Evolutionary conservation across 2,797 vertebrate species (phyloP), one percentile per base, ranked within the genome.

Genomic region (Lithobates sylvaticus): DNA sequence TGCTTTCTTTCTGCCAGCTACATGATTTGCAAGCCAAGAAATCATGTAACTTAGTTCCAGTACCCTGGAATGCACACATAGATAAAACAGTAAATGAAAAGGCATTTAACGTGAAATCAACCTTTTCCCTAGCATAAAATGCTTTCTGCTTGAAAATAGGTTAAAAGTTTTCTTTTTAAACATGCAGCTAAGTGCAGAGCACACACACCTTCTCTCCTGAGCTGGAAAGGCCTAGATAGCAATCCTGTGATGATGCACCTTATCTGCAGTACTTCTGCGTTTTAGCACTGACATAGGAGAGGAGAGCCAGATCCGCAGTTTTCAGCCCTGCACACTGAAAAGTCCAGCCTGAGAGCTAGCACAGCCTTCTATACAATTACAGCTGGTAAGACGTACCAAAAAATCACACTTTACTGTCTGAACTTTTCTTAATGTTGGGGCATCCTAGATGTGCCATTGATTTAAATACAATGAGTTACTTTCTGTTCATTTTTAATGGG

Each of bases 401-500:
- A n/a, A 67, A 34, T 26, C 32, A 26, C 29, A 74, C 54, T 44
- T 47, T 23, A 39, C 39, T 39, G 39, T 39, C 39, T 10, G 44
- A 68, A 39, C 29, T 27, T 64, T 61, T 47, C 50, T 47, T 8
- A 32, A 54, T 18, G 21, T 23, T 61, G 21, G 21, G 0, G 50
- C 65, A 7, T 7, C 47, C 12, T 75, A 84, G 81, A 85, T 81
- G 36, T 8, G 10, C 29, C 88, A 3, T 39, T 86, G 88, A 86
- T 90, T 89, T 72, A 84, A 78, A 73, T 83, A 77, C 88, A 89
- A 83, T 88, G 0, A 76, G 88, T 88, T 84, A 86, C 87, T 76
- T 83, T 81, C 78, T 79, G 88, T 86, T 89, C 89, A 82, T 90
- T 80, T 91, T 90, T 91, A 90, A 90, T 89, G 88, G 29, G 80